Evolutionary conservation across 2,888 invertebrate genomes (phyloP).

Genomic region (Dromius quadrimaculatus): DNA sequence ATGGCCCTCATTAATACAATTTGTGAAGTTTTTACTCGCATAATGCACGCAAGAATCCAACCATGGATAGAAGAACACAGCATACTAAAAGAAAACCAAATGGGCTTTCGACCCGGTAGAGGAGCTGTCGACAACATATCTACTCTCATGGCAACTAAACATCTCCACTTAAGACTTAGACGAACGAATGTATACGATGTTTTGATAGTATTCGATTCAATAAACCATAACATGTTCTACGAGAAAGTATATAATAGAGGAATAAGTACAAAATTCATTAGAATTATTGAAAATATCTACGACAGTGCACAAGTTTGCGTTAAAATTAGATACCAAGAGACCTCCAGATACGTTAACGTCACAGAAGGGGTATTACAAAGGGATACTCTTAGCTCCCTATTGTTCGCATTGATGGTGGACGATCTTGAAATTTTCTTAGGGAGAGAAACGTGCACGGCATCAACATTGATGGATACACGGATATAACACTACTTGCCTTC

Average conservation of each 20-base stretch:
- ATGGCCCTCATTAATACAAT: constrained; percentile 6
- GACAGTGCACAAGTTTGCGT: neutral
- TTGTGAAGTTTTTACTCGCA: constrained; percentile 5
- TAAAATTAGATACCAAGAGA: neutral
- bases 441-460: constrained; percentile 12
- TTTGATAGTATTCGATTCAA: neutral
- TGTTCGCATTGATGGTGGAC: constrained; percentile 17
- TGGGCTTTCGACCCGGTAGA: constrained; percentile 1
- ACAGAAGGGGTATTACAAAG: constrained; percentile 41
- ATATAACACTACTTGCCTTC: constrained; percentile 30
- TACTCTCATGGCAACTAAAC: neutral
- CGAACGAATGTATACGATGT: neutral
- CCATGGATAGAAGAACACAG: neutral
- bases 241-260: neutral
- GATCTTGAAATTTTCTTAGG: constrained; percentile 29
- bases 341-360: neutral
- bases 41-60: constrained; percentile 8
- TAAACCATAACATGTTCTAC: constrained; percentile 3
- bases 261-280: constrained; percentile 8
- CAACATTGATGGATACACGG: constrained; percentile 39
- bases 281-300: neutral
- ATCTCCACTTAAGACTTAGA: neutral
- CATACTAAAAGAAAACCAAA: constrained; percentile 21
- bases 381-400: constrained; percentile 28
- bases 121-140: neutral